A percentile compares a stretch with the other conserved stretches of the same genome.
phyloP scores from a whole-genome alignment of 2,113 vertebrate species.

The Hippocampus guttulatus region DNA sequence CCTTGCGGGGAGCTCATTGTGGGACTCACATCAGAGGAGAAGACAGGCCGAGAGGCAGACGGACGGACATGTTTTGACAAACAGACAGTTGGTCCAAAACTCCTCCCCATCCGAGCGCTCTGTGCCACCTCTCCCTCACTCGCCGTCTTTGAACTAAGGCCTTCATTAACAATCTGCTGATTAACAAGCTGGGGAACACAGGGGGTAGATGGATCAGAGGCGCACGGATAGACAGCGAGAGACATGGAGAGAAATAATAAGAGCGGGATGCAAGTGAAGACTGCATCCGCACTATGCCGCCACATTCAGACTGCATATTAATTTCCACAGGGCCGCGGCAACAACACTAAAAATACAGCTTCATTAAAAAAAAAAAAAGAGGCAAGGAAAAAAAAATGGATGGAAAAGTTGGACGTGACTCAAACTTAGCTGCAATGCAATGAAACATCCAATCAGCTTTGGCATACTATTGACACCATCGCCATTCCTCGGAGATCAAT shows the following conservation, averaged over 20 bases:
- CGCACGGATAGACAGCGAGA: conserved; percentile 19
- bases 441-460: not conserved
- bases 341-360: conserved; percentile 4
- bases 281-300: conserved; percentile 5
- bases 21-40: conserved; percentile 62
- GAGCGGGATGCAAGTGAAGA: conserved; percentile 16
- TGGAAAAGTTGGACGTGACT: conserved; percentile 6
- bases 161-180: conserved; percentile 73
- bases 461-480: not conserved
- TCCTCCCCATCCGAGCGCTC: conserved; percentile 52
- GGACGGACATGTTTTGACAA: conserved; percentile 66
- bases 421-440: not conserved
- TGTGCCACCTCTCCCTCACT: conserved; percentile 35
- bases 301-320: conserved; percentile 14
- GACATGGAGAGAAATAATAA: conserved; percentile 21
- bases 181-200: conserved; percentile 63
- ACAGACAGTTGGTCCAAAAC: conserved; percentile 68
- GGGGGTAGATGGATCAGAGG: conserved; percentile 50
- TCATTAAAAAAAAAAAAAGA: conserved; percentile 4
- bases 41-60: conserved; percentile 43
- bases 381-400: not conserved
- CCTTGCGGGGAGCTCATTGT: conserved; percentile 55
- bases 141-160: conserved; percentile 63
- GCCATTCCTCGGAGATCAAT: not conserved
- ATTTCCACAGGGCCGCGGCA: conserved; percentile 6